Conservation (phyloP, 2,113 vertebrate genomes). For the Sander vitreus region DNA sequence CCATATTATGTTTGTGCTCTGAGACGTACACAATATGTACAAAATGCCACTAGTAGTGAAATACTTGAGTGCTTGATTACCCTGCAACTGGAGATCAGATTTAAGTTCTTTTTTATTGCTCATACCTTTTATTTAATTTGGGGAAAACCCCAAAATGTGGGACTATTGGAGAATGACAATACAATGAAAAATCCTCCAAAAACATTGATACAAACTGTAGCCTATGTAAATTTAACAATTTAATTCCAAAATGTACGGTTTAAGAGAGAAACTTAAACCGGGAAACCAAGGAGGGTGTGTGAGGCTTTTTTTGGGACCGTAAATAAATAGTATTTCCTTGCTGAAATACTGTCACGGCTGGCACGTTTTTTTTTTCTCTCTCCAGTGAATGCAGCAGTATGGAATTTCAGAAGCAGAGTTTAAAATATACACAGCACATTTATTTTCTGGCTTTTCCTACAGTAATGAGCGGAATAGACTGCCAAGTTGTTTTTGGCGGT, state of each 20-base stretch:
- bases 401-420: neutral
- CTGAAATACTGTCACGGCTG: neutral
- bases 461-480: neutral
- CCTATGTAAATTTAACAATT: neutral
- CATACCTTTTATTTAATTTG: neutral
- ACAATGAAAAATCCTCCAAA: too few relatives aligned
- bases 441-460: neutral
- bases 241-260: neutral
- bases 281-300: too few relatives aligned
- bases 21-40: neutral
- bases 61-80: neutral
- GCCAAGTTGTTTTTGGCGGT: constrained; percentile 18
- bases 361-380: neutral
- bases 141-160: too few relatives aligned
- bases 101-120: neutral
- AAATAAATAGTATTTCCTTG: neutral
- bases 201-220: too few relatives aligned
- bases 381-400: neutral
- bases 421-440: neutral
- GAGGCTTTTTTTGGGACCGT: neutral
- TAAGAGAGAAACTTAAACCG: too few relatives aligned
- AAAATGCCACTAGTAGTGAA: neutral
- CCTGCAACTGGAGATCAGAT: neutral
- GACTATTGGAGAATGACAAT: too few relatives aligned
- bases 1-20: neutral